Conservation (phyloP, 2,113 vertebrate species). For the Steatornis caripensis region DNA sequence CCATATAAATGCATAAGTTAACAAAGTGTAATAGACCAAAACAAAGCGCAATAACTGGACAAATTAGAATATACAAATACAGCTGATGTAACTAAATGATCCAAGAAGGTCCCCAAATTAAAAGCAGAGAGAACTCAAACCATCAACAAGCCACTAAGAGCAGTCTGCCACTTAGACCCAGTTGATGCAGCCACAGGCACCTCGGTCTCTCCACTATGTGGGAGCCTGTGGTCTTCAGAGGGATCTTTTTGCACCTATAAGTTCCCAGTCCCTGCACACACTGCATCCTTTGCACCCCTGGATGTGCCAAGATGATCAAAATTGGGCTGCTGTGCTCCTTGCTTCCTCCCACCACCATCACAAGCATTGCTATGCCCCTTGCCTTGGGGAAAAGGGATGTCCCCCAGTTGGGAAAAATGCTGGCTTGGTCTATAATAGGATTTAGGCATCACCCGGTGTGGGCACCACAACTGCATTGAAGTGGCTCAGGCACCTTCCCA, state of each 20-base stretch:
- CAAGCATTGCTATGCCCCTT: background rate
- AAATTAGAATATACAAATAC: conserved; percentile 16
- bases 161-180: background rate
- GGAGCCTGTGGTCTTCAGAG: background rate
- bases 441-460: background rate
- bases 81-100: background rate
- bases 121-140: background rate
- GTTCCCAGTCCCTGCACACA: background rate
- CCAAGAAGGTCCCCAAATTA: background rate
- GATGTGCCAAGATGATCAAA: background rate
- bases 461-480: background rate
- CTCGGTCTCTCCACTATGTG: background rate
- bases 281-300: background rate
- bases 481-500: background rate
- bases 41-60: background rate
- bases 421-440: background rate
- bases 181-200: background rate
- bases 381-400: background rate
- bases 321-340: background rate
- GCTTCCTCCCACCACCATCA: background rate
- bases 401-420: background rate
- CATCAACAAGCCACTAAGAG: background rate
- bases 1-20: background rate
- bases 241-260: background rate
- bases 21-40: conserved; percentile 23